Percentiles rank a stretch among this genome's conserved stretches.
phyloP scores from a whole-genome alignment of 2,113 vertebrate species.

The Hystrix cristata region DNA sequence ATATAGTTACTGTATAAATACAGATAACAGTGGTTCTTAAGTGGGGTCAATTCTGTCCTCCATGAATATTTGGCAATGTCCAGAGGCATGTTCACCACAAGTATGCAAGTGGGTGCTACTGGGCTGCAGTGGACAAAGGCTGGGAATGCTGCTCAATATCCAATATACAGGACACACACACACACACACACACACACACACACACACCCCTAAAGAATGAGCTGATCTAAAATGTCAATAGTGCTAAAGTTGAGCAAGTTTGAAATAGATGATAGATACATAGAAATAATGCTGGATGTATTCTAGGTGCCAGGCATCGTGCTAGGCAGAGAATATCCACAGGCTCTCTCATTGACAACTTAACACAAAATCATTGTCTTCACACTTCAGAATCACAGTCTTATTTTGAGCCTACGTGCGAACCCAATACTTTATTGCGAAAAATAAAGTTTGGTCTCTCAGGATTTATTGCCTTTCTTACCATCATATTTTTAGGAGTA shows the following conservation, averaged over 20 bases:
- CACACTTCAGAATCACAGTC: constrained; percentile 7
- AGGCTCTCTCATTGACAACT: background rate
- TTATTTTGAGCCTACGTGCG: constrained; percentile 25
- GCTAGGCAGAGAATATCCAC: background rate
- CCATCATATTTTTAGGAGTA: constrained; percentile 55
- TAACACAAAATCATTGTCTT: constrained; percentile 5
- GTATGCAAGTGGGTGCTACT: background rate
- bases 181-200: no score
- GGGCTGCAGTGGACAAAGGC: background rate
- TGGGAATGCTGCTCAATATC: background rate
- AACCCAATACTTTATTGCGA: constrained; percentile 17
- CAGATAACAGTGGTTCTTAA: background rate
- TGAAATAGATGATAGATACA: background rate
- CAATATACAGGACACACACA: background rate
- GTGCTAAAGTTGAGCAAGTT: constrained; percentile 17
- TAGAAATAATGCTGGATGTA: constrained; percentile 21
- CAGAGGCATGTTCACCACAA: background rate
- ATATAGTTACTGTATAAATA: background rate
- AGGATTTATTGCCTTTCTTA: constrained; percentile 64
- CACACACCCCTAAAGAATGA: background rate
- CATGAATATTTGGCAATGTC: background rate
- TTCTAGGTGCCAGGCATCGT: background rate
- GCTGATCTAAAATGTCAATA: background rate
- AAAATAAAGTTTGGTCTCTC: constrained; percentile 54
- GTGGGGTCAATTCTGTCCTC: background rate